Evolutionary conservation across 2,888 invertebrate genomes (phyloP).

Genomic region (Tortrix viridana): DNA sequence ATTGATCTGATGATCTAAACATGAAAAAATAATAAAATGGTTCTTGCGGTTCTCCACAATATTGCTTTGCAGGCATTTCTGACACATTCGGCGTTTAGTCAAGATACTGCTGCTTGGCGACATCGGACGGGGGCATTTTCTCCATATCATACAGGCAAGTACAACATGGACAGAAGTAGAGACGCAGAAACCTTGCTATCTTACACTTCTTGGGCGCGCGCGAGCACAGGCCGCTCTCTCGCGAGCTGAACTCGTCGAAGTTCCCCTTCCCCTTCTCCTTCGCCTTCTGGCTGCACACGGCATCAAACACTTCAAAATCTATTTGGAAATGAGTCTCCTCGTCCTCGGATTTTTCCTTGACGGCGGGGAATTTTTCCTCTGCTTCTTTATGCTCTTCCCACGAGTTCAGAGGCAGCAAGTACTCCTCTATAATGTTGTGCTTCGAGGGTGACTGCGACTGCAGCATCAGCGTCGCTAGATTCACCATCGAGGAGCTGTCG

Average conservation of each 20-base stretch:
- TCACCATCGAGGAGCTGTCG: slow-evolving; percentile 84
- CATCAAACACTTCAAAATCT: slow-evolving; percentile 37
- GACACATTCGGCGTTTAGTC: not conserved
- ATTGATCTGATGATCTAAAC: no score
- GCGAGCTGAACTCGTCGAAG: slow-evolving; percentile 45
- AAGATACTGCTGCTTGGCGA: slow-evolving; percentile 1
- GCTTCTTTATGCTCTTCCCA: slow-evolving; percentile 74
- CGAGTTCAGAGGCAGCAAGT: slow-evolving; percentile 82
- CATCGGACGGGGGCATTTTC: slow-evolving; percentile 47
- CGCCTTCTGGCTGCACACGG: slow-evolving; percentile 45
- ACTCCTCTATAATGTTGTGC: slow-evolving; percentile 74
- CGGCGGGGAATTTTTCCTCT: slow-evolving; percentile 46
- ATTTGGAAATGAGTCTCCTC: not conserved
- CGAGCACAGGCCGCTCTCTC: slow-evolving; percentile 52
- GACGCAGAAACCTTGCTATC: slow-evolving; percentile 68
- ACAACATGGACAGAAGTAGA: slow-evolving; percentile 78
- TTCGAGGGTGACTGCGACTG: slow-evolving; percentile 69
- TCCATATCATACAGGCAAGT: slow-evolving; percentile 73
- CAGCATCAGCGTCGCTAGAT: slow-evolving; percentile 82
- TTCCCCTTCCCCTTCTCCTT: slow-evolving; percentile 18
- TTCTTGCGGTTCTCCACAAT: no score
- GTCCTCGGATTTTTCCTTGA: slow-evolving; percentile 39
- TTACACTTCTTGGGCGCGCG: slow-evolving; percentile 61
- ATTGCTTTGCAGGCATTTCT: no score
- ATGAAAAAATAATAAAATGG: no score